Percentiles rank a stretch among this genome's conserved stretches.
phyloP scores from a whole-genome alignment of 2,797 vertebrate genomes.

The Acanthis flammea region DNA sequence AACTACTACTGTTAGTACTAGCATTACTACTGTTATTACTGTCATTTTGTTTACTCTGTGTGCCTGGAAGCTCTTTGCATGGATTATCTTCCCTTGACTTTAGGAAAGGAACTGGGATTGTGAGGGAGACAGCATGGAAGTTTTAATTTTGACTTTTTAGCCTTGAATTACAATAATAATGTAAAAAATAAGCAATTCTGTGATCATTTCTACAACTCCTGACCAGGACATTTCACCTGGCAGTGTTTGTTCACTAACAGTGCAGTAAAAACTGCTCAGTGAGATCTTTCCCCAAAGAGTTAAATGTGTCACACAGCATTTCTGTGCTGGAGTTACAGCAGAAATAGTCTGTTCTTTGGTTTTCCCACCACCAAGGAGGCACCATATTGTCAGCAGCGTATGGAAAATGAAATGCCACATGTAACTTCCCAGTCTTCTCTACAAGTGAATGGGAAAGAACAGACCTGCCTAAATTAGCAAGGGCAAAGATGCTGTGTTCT shows the following conservation, averaged over 20 bases:
- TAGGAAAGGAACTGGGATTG: not conserved
- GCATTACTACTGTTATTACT: not conserved
- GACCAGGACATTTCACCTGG: not conserved
- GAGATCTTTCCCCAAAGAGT: not conserved
- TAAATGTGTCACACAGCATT: not conserved
- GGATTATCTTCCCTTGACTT: not conserved
- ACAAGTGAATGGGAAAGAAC: not conserved
- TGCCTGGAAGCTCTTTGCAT: not conserved
- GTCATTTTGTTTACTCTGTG: not conserved
- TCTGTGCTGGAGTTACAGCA: not conserved
- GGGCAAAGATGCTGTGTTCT: not conserved
- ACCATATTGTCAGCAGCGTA: not conserved
- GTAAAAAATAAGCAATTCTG: not conserved
- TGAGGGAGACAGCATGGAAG: not conserved
- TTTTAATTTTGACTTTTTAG: not conserved
- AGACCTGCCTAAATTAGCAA: not conserved
- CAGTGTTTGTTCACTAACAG: not conserved
- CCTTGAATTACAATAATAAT: not conserved
- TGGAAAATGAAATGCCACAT: not conserved
- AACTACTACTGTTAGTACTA: not conserved
- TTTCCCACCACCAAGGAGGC: not conserved
- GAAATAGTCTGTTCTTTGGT: not conserved
- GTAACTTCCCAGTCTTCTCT: not conserved
- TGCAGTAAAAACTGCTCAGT: not conserved
- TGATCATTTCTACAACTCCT: not conserved